A percentile compares a stretch with the other conserved stretches of the same genome.
phyloP scores from a whole-genome alignment of 37 sponge, comb jelly and placozoan species.

The Amphimedon queenslandica region DNA sequence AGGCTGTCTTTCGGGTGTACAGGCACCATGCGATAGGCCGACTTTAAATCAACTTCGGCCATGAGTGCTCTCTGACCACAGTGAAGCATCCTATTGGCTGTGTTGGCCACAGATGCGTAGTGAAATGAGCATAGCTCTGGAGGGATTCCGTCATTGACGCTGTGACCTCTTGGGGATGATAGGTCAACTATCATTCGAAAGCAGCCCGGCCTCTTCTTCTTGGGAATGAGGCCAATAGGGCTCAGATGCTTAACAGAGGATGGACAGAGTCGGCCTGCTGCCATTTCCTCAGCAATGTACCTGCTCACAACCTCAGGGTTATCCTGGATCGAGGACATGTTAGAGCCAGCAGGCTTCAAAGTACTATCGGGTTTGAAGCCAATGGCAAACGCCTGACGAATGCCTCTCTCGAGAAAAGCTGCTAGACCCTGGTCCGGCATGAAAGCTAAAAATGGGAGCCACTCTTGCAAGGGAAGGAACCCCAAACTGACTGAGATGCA shows the following conservation, averaged over 20 bases:
- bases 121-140: conserved; percentile 1
- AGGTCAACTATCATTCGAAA: conserved; percentile 16
- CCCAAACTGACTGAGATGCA: too few relatives aligned
- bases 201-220: background rate
- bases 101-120: conserved; percentile 5
- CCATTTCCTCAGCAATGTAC: background rate
- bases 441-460: background rate
- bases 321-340: background rate
- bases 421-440: background rate
- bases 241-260: background rate
- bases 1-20: conserved; percentile 8
- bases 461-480: background rate
- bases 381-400: background rate
- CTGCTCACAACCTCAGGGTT: background rate
- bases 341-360: background rate
- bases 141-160: conserved; percentile 23
- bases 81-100: background rate
- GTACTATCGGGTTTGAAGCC: background rate
- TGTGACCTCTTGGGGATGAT: conserved; percentile 6
- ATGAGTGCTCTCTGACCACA: conserved; percentile 2
- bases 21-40: conserved; percentile 8
- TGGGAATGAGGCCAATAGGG: conserved; percentile 1
- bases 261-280: background rate
- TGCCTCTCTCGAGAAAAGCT: background rate
- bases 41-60: conserved; percentile 4